A percentile compares a stretch with the other conserved stretches of the same genome.
Conservation (phyloP, 2,888 invertebrate species). For the Oligia fasciuncula region DNA sequence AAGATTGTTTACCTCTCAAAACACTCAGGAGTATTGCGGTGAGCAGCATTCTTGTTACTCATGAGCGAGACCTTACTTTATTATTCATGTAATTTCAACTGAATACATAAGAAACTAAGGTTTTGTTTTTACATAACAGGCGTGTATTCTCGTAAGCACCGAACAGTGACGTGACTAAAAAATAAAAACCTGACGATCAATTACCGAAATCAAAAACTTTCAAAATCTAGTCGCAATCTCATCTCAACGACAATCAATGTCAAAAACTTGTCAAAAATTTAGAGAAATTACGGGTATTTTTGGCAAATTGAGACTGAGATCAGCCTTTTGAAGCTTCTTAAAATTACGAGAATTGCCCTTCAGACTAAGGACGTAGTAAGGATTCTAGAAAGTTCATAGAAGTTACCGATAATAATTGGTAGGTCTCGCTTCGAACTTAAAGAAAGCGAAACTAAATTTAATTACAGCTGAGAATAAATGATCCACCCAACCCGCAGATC, state of each 20-base stretch:
- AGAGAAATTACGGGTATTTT: too few relatives aligned
- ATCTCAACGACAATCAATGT: too few relatives aligned
- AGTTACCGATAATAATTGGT: background rate
- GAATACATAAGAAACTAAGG: constrained; percentile 50
- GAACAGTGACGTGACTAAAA: constrained; percentile 18
- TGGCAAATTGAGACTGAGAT: too few relatives aligned
- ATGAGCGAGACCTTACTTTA: constrained; percentile 54
- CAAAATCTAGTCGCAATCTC: too few relatives aligned
- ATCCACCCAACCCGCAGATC: background rate
- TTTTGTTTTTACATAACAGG: constrained; percentile 42
- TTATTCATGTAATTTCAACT: constrained; percentile 59
- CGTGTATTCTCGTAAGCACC: constrained; percentile 28
- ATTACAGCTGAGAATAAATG: background rate
- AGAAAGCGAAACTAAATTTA: background rate
- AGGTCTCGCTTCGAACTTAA: background rate
- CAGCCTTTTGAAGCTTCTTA: too few relatives aligned
- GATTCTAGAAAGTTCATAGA: background rate
- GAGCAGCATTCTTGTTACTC: constrained; percentile 56
- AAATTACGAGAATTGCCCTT: too few relatives aligned
- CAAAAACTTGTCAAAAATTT: too few relatives aligned
- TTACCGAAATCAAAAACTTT: too few relatives aligned
- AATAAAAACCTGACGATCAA: background rate
- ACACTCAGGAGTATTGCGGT: constrained; percentile 59
- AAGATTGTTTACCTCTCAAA: constrained; percentile 62
- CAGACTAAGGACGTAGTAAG: background rate